Percentiles rank a stretch among this genome's conserved stretches.
These are phyloP conservation scores for Melitaea cinxia DNA, from an alignment of 1,140 invertebrate genomes.

Conservation along the genomic window DNA sequence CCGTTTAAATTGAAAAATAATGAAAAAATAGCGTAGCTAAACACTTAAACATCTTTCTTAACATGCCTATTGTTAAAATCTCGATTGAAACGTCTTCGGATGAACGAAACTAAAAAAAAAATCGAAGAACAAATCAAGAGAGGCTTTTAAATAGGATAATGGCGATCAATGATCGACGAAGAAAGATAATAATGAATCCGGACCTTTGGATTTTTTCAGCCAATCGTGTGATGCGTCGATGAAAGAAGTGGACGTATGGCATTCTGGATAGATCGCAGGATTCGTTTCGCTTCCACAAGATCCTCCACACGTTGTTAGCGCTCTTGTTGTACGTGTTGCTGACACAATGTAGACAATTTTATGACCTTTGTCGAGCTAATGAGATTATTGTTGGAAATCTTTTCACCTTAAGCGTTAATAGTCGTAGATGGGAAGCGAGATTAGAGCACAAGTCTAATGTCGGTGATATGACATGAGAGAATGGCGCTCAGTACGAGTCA, in stretches of 20 bases:
- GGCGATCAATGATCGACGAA: slow-evolving; percentile 78
- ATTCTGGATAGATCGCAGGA: slow-evolving; percentile 66
- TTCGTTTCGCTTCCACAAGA: slow-evolving; percentile 77
- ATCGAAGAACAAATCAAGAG: slow-evolving; percentile 75
- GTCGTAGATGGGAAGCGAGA: slow-evolving; percentile 58
- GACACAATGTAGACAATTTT: slow-evolving; percentile 41
- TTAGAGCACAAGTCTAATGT: slow-evolving; percentile 53
- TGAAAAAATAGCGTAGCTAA: slow-evolving; percentile 81
- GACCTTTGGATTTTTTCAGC: slow-evolving; percentile 67
- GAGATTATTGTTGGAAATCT: slow-evolving; percentile 69
- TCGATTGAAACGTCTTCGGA: slow-evolving; percentile 71
- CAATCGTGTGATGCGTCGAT: slow-evolving; percentile 55
- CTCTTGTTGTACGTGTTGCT: slow-evolving; percentile 72
- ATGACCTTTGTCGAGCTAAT: slow-evolving; percentile 74
- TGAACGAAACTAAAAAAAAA: slow-evolving; percentile 64
- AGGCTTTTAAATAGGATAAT: slow-evolving; percentile 80
- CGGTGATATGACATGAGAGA: slow-evolving; percentile 52
- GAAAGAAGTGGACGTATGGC: slow-evolving; percentile 61
- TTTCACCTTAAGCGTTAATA: slow-evolving; percentile 61
- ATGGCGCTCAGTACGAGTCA: slow-evolving; percentile 57
- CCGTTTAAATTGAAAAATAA: slow-evolving; percentile 78
- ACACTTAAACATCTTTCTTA: slow-evolving; percentile 81
- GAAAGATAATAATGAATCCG: slow-evolving; percentile 78
- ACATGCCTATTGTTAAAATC: slow-evolving; percentile 71
- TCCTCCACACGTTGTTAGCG: slow-evolving; percentile 76